Evolutionary conservation across 35 echinoderm and acorn worm genomes (phyloP), one percentile per base, ranked within the genome.

Genomic region (Eucidaris tribuloides): DNA sequence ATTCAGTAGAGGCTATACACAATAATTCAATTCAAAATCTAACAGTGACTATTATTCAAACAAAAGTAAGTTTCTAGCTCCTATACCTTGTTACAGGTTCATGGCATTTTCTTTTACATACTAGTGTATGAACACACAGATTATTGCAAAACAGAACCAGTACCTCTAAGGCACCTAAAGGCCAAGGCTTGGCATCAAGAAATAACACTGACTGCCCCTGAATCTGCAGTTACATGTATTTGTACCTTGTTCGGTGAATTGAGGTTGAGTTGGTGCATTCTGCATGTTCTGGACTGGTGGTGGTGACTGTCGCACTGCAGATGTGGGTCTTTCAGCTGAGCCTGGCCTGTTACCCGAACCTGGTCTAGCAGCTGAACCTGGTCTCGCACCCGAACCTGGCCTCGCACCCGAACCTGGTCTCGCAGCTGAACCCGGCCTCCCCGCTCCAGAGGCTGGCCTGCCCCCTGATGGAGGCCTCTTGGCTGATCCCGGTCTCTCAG

Each of bases 391-490:
- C 6, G 80, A 81, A 3, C 58, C 42, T 61, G 54, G 45, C 40
- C 68, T 76, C 50, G 77, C 43, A 9, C 43, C 81, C 31, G 81
- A 90, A 20, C 20, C 39, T 2, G 77, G 88, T 42, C 81, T 71
- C 46, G 29, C 58, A 29, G 46, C 43, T 79, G 33, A 65, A 5
- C 37, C 48, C 22, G 72, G 32, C 66, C 58, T 45, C 28, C 41
- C 63, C 17, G 48, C 42, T n/a, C 54, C 76, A 62, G 49, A 45
- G 3, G 41, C 15, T 27, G 25, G 83, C 19, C 28, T 76, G 28
- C 36, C 37, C 2, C 24, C 62, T 29, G 40, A 24, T 54, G 65
- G 29, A 35, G 38, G 28, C 23, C 65, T 80, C 39, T 31, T 44
- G 1, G 76, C 78, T 31, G 86, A 88, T 9, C 56, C 37, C 57